Conservation (phyloP, 2,888 invertebrate genomes). For the Melanostoma mellinum region DNA sequence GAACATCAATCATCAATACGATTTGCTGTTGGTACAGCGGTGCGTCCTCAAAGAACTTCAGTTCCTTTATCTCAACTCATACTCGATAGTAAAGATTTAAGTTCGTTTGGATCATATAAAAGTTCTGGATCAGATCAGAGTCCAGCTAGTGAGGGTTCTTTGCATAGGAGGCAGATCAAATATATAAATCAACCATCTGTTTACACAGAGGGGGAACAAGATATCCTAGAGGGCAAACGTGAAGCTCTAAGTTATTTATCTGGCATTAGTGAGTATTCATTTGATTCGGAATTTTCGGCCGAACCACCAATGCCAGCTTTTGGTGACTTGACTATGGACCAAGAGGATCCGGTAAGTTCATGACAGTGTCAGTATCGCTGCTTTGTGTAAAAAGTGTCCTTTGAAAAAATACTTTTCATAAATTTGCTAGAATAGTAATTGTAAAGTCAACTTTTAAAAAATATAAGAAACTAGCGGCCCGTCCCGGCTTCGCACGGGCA, state of each 20-base stretch:
- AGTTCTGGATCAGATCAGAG: constrained; percentile 77
- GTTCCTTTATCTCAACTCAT: constrained; percentile 66
- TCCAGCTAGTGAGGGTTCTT: constrained; percentile 80
- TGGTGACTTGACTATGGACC: constrained; percentile 81
- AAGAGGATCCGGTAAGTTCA: constrained; percentile 81
- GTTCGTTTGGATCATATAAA: constrained; percentile 71
- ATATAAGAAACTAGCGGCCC: too few relatives aligned
- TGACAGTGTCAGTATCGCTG: background rate
- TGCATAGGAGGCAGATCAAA: constrained; percentile 82
- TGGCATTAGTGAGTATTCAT: constrained; percentile 82
- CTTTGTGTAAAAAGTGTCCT: background rate
- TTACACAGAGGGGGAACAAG: constrained; percentile 83
- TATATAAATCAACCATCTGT: constrained; percentile 84
- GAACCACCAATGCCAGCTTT: constrained; percentile 83
- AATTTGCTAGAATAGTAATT: too few relatives aligned
- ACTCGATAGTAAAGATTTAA: constrained; percentile 70
- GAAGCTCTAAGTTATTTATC: constrained; percentile 78
- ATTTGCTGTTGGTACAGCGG: constrained; percentile 80
- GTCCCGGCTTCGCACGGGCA: too few relatives aligned
- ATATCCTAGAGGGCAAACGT: constrained; percentile 80
- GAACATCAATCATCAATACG: constrained; percentile 73
- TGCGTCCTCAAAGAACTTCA: constrained; percentile 75
- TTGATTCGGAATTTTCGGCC: constrained; percentile 83
- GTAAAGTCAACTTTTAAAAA: too few relatives aligned
- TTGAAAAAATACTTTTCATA: too few relatives aligned